Conservation (phyloP, 2,113 vertebrate species). For the Emydocephalus ijimae region DNA sequence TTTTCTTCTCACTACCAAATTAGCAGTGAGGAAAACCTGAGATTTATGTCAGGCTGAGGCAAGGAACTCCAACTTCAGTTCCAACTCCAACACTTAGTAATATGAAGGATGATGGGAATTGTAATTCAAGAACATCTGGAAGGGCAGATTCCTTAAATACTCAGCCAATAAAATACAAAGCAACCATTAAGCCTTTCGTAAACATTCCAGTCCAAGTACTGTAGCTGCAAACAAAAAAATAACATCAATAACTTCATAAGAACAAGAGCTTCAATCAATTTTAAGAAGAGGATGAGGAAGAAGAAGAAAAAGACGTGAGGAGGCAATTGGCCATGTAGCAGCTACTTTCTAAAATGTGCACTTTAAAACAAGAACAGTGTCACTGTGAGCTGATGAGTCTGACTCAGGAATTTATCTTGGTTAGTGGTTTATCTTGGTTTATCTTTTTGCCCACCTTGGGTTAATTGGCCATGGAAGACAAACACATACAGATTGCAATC, state of each 20-base stretch:
- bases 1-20: not conserved
- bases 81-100: not conserved
- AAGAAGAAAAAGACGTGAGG: slow-evolving; percentile 30
- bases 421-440: slow-evolving; percentile 52
- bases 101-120: not conserved
- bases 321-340: slow-evolving; percentile 57
- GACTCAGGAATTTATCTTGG: slow-evolving; percentile 66
- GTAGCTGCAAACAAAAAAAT: slow-evolving; percentile 9
- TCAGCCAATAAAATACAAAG: not conserved
- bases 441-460: slow-evolving; percentile 51
- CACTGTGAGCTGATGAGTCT: slow-evolving; percentile 49
- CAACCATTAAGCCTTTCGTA: not conserved
- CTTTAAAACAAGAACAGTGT: slow-evolving; percentile 62
- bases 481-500: slow-evolving; percentile 47
- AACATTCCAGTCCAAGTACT: slow-evolving; percentile 1
- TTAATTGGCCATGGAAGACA: slow-evolving; percentile 59
- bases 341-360: slow-evolving; percentile 38
- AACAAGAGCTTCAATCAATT: slow-evolving; percentile 55
- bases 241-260: slow-evolving; percentile 37
- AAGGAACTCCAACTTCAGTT: not conserved
- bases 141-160: not conserved
- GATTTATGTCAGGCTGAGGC: not conserved
- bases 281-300: slow-evolving; percentile 31
- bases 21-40: not conserved
- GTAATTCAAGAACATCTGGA: not conserved